Evolutionary conservation across 2,888 invertebrate genomes (phyloP).

Genomic region (Philopedon plagiatum): DNA sequence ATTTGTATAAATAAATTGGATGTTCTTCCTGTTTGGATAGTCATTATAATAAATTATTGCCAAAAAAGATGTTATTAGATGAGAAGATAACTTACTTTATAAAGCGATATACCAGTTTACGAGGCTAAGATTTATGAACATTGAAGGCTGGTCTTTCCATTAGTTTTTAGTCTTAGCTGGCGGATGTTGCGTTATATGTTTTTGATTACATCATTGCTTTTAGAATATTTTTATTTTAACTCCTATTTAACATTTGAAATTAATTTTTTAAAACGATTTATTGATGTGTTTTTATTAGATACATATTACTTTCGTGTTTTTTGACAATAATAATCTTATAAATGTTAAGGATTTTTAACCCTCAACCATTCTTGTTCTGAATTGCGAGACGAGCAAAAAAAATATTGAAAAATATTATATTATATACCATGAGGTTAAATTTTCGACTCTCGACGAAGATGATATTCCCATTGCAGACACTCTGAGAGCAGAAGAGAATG

Average conservation of each 20-base stretch:
- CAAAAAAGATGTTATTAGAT: slow-evolving; percentile 3
- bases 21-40: slow-evolving; percentile 11
- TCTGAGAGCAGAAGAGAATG: too few relatives aligned
- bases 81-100: slow-evolving; percentile 2
- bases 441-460: too few relatives aligned
- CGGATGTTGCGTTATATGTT: slow-evolving; percentile 1
- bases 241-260: neutral
- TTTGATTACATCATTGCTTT: slow-evolving; percentile 5
- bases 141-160: slow-evolving; percentile 8
- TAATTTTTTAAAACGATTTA: too few relatives aligned
- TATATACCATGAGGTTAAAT: too few relatives aligned
- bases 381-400: too few relatives aligned
- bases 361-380: too few relatives aligned
- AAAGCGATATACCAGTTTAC: slow-evolving; percentile 3
- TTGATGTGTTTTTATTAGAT: too few relatives aligned
- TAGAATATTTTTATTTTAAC: neutral
- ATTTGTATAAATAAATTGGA: slow-evolving; percentile 1
- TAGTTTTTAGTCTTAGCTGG: neutral
- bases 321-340: too few relatives aligned
- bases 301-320: too few relatives aligned
- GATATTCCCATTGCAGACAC: too few relatives aligned
- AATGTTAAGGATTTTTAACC: too few relatives aligned
- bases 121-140: neutral
- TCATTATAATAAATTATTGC: slow-evolving; percentile 22
- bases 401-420: too few relatives aligned